A percentile compares a stretch with the other conserved stretches of the same genome.
These are phyloP conservation scores for Escarpia spicata DNA, from an alignment of 2,888 invertebrate species.

Conservation along the genomic window DNA sequence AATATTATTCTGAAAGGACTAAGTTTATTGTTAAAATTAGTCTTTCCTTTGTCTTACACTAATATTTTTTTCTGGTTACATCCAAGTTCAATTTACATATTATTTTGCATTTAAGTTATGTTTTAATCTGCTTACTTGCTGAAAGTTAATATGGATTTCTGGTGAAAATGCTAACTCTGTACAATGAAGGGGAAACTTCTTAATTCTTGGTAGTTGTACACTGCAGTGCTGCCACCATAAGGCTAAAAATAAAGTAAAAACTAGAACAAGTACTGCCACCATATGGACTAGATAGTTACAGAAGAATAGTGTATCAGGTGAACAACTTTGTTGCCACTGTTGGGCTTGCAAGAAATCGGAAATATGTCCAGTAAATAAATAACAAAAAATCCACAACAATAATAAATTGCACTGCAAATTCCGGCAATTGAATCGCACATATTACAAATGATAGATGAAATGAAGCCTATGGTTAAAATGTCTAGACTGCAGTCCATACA, in stretches of 20 bases:
- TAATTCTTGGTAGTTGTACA: background rate
- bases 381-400: background rate
- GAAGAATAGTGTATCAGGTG: background rate
- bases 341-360: background rate
- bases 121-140: background rate
- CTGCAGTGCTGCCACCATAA: no score
- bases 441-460: background rate
- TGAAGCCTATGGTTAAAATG: slow-evolving; percentile 8
- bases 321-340: background rate
- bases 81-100: background rate
- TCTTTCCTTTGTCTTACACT: background rate
- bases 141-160: background rate
- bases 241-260: background rate
- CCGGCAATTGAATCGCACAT: background rate
- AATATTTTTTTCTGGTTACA: background rate
- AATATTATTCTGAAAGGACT: no score
- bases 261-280: background rate
- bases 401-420: background rate
- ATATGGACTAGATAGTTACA: background rate
- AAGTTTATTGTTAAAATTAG: background rate
- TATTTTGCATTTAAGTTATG: background rate
- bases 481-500: background rate
- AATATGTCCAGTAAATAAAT: background rate
- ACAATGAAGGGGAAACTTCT: background rate
- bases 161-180: background rate